Conservation (phyloP, 2,113 vertebrate genomes). For the Sceloporus tristichus region DNA sequence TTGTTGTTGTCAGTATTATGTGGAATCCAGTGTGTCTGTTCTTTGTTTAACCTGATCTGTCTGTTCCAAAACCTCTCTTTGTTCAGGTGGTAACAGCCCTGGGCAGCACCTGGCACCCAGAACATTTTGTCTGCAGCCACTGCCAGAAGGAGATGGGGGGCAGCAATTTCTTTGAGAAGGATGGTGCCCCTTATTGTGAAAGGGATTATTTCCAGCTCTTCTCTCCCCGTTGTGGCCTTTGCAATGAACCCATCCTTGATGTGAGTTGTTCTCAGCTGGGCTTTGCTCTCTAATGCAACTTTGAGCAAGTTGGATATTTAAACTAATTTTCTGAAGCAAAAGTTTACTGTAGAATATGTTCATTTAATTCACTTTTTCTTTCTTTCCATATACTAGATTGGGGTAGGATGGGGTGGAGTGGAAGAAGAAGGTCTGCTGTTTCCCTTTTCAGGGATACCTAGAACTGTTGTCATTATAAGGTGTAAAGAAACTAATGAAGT, state of each 20-base stretch:
- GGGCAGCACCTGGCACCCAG: conserved; percentile 91
- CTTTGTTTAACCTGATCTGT: background rate
- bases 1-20: background rate
- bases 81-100: conserved; percentile 89
- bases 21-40: background rate
- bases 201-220: conserved; percentile 91
- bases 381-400: background rate
- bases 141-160: conserved; percentile 88
- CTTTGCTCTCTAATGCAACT: no score
- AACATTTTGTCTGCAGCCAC: conserved; percentile 90
- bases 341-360: background rate
- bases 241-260: conserved; percentile 90
- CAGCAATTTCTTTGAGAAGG: conserved; percentile 94
- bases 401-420: no score
- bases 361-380: background rate
- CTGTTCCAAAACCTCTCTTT: no score
- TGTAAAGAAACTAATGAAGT: no score
- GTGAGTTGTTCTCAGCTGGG: conserved; percentile 70
- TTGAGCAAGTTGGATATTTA: background rate
- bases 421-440: background rate
- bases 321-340: background rate
- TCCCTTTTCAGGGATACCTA: background rate
- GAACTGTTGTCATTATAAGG: no score
- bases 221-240: conserved; percentile 90
- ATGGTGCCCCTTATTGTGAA: conserved; percentile 90